Conservation (phyloP, 2,113 vertebrate genomes). For the Anseranas semipalmata region DNA sequence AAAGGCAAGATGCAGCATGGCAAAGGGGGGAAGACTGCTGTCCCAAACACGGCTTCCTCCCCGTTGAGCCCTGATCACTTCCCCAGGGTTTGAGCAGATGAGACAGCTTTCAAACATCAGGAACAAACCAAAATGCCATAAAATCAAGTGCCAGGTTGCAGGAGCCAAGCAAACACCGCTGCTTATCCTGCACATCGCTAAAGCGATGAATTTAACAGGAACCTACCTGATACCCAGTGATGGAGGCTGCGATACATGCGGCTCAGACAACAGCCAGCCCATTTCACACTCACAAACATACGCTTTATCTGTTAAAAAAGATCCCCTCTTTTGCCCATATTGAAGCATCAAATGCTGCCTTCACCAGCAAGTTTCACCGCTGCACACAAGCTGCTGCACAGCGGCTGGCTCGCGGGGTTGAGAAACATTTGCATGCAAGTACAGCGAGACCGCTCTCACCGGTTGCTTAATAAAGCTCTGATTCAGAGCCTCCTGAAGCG, state of each 20-base stretch:
- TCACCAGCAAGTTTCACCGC: not conserved
- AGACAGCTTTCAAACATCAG: not conserved
- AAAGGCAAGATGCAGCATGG: rapidly evolving
- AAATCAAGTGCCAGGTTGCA: not conserved
- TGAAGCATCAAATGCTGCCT: not conserved
- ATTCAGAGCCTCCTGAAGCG: not conserved
- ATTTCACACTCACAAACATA: not conserved
- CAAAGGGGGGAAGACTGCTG: not conserved
- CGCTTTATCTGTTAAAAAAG: not conserved
- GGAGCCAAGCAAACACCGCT: not conserved
- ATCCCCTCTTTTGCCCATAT: not conserved
- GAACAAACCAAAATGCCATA: not conserved
- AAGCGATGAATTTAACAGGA: not conserved
- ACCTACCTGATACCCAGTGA: not conserved
- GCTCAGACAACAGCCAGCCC: not conserved
- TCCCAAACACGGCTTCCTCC: not conserved
- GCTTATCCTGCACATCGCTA: not conserved
- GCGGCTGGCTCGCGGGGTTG: not conserved
- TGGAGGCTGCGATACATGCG: not conserved
- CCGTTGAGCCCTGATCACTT: no score
- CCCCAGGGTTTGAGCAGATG: no score
- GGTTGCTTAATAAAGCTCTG: not conserved
- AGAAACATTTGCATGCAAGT: not conserved
- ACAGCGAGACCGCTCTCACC: not conserved
- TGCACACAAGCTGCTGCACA: not conserved